Conservation (phyloP, 30 jellyfish, hydroid and myxozoan genomes). For the Aurelia coerulea region DNA sequence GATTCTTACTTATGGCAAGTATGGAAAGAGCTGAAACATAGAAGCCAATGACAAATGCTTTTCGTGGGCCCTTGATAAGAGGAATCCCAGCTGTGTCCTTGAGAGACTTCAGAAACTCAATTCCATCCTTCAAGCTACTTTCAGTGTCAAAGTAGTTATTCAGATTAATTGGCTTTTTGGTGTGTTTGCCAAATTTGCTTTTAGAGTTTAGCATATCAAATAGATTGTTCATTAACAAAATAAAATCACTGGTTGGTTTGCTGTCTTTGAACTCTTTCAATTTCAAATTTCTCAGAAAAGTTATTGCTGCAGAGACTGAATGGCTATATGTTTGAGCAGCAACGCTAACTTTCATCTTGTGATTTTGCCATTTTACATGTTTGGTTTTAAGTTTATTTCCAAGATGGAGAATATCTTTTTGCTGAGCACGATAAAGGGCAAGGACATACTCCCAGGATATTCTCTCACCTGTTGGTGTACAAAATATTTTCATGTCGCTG, state of each 20-base stretch:
- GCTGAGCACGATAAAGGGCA: constrained; percentile 22
- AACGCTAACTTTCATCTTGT: constrained; percentile 58
- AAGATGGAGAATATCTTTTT: constrained; percentile 29
- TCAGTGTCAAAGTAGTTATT: constrained; percentile 6
- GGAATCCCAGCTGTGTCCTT: constrained; percentile 5
- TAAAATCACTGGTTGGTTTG: too few relatives aligned
- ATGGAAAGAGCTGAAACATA: constrained; percentile 29
- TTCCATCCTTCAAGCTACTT: neutral
- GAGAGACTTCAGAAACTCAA: constrained; percentile 4
- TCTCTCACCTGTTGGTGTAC: neutral
- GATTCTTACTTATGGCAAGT: constrained; percentile 6
- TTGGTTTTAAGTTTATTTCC: constrained; percentile 38
- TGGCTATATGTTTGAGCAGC: constrained; percentile 59
- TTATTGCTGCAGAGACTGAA: constrained; percentile 60
- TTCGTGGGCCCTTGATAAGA: constrained; percentile 33
- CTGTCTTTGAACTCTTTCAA: too few relatives aligned
- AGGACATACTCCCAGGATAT: constrained; percentile 40
- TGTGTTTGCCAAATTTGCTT: constrained; percentile 41
- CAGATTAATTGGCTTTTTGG: constrained; percentile 28
- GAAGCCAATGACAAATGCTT: constrained; percentile 34
- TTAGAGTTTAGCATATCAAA: too few relatives aligned
- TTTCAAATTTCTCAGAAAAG: constrained; percentile 32
- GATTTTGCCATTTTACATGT: constrained; percentile 61
- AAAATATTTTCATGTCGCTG: constrained; percentile 18
- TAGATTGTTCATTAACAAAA: too few relatives aligned